These are phyloP conservation scores for Ploceus nigricollis DNA, from an alignment of 2,113 vertebrate species.

Conservation along the genomic window DNA sequence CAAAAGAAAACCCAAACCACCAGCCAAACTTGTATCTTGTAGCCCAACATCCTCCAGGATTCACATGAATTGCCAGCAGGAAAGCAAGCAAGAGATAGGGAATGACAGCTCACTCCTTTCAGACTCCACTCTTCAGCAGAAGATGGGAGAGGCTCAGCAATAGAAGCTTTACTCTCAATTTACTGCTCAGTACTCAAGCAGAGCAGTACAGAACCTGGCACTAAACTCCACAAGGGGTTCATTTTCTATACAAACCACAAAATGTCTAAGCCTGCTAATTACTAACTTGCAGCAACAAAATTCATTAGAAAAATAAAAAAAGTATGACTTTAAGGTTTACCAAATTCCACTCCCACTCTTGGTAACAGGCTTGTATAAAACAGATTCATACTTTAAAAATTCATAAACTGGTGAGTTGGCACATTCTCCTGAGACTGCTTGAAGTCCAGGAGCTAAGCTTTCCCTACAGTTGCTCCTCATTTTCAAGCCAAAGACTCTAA, in stretches of 20 bases:
- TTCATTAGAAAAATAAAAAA: neutral
- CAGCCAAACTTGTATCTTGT: neutral
- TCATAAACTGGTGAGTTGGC: neutral
- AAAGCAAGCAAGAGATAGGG: neutral
- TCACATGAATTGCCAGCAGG: neutral
- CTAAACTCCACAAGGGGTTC: accelerated
- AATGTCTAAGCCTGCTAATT: neutral
- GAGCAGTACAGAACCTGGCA: neutral
- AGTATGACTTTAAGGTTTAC: neutral
- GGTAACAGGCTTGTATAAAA: neutral
- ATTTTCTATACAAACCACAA: neutral
- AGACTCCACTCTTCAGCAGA: neutral
- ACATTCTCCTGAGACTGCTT: neutral
- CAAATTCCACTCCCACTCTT: neutral
- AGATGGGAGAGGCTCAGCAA: neutral
- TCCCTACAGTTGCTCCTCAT: neutral
- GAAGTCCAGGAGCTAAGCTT: neutral
- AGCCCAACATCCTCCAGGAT: neutral
- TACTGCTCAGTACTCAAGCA: neutral
- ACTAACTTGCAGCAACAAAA: neutral
- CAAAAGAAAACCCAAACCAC: neutral
- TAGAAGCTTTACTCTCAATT: neutral
- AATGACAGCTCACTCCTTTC: neutral
- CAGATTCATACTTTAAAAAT: neutral
- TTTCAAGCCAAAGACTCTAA: neutral